Conservation (phyloP, 2,797 vertebrate species). For the Labroides dimidiatus region DNA sequence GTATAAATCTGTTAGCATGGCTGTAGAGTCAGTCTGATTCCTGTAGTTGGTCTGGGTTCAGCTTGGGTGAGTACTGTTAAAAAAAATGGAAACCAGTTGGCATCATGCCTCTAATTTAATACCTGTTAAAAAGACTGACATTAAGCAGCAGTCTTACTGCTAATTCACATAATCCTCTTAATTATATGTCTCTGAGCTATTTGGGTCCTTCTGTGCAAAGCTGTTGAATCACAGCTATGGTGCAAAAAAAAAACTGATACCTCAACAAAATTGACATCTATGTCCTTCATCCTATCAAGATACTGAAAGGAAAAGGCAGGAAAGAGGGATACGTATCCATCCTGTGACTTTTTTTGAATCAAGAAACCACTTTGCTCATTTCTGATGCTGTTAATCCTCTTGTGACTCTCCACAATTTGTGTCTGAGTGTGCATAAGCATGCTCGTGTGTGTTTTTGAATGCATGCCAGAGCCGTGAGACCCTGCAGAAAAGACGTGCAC, state of each 20-base stretch:
- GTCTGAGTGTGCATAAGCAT: constrained; percentile 5
- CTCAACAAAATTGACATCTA: background rate
- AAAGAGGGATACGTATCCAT: background rate
- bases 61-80: too few relatives aligned
- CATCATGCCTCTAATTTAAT: constrained; percentile 6
- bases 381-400: background rate
- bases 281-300: background rate
- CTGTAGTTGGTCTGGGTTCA: too few relatives aligned
- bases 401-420: background rate
- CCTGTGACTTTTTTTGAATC: background rate
- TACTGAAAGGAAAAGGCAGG: background rate
- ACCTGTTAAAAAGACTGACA: constrained; percentile 2
- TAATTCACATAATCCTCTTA: constrained; percentile 36
- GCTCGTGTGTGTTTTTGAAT: constrained; percentile 35
- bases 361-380: background rate
- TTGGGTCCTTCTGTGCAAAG: background rate
- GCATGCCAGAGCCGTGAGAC: constrained; percentile 38
- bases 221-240: background rate
- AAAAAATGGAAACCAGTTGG: background rate
- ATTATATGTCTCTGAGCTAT: constrained; percentile 6
- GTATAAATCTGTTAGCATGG: too few relatives aligned
- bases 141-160: constrained; percentile 12
- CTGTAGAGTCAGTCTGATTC: too few relatives aligned
- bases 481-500: constrained; percentile 35
- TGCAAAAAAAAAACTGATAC: background rate